phyloP scores from a whole-genome alignment of 2,113 vertebrate genomes.

The Ovibos moschatus region DNA sequence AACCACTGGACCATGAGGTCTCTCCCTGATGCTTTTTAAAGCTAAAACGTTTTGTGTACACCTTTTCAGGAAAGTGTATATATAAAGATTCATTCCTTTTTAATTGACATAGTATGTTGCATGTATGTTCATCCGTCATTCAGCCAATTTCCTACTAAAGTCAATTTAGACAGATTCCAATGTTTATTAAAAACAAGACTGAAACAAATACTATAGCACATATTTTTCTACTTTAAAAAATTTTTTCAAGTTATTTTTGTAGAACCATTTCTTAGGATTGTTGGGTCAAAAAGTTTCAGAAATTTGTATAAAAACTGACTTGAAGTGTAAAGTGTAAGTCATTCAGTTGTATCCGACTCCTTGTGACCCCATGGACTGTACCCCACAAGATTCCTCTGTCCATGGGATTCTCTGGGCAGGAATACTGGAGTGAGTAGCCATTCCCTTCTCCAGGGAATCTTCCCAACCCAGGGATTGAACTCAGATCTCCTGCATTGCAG shows the following conservation, averaged over 20 bases:
- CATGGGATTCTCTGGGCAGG: neutral
- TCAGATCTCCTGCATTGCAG: neutral
- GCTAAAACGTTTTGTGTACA: neutral
- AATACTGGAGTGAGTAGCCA: neutral
- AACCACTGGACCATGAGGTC: neutral
- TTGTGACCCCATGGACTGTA: neutral
- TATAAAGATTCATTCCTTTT: neutral
- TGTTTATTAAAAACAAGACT: neutral
- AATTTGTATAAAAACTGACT: neutral
- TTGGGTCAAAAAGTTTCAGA: neutral
- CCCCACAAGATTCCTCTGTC: neutral
- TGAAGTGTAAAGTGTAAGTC: neutral
- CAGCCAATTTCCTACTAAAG: neutral
- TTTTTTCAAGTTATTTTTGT: neutral
- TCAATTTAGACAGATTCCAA: neutral
- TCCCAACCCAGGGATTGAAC: neutral
- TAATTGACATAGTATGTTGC: neutral
- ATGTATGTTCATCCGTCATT: neutral
- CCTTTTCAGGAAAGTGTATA: neutral
- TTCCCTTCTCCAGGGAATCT: neutral
- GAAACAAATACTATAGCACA: neutral
- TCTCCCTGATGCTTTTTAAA: neutral
- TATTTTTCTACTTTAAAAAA: neutral
- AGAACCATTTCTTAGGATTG: neutral
- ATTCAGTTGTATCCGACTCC: neutral